phyloP scores from a whole-genome alignment of 2,113 vertebrate genomes.

The Neomonachus schauinslandi region DNA sequence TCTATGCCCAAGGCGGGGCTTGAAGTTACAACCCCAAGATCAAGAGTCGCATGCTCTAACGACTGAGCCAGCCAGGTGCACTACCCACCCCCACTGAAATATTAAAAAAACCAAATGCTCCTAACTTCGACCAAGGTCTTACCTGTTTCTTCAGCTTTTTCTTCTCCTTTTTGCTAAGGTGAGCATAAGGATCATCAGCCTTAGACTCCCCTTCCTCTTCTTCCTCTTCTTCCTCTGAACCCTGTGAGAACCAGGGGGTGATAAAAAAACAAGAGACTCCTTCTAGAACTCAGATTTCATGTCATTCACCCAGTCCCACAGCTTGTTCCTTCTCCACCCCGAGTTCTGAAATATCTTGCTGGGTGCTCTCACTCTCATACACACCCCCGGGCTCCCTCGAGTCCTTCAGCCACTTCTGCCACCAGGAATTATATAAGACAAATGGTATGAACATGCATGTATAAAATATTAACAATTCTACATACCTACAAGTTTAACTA shows the following conservation, averaged over 20 bases:
- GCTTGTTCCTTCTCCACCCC: neutral
- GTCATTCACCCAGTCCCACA: neutral
- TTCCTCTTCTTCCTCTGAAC: constrained; percentile 59
- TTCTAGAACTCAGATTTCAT: neutral
- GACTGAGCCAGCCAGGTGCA: neutral
- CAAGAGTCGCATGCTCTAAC: neutral
- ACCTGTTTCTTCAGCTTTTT: constrained; percentile 95
- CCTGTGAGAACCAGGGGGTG: neutral
- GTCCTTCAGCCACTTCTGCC: neutral
- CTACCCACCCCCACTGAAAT: neutral
- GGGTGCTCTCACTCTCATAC: neutral
- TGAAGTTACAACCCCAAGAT: neutral
- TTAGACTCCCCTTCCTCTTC: constrained; percentile 68
- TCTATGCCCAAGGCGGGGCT: neutral
- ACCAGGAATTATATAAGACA: neutral
- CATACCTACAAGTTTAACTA: neutral
- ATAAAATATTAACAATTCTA: neutral
- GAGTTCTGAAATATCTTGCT: neutral
- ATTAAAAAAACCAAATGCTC: neutral
- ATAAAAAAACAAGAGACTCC: neutral
- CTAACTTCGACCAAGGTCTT: neutral
- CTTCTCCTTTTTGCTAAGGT: constrained; percentile 95
- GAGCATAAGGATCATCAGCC: constrained; percentile 87
- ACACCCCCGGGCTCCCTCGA: neutral
- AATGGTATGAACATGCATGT: fast-evolving